Base-by-base conservation (phyloP, 2,797 vertebrate genomes). In the Pangasius mekongensis region DNA sequence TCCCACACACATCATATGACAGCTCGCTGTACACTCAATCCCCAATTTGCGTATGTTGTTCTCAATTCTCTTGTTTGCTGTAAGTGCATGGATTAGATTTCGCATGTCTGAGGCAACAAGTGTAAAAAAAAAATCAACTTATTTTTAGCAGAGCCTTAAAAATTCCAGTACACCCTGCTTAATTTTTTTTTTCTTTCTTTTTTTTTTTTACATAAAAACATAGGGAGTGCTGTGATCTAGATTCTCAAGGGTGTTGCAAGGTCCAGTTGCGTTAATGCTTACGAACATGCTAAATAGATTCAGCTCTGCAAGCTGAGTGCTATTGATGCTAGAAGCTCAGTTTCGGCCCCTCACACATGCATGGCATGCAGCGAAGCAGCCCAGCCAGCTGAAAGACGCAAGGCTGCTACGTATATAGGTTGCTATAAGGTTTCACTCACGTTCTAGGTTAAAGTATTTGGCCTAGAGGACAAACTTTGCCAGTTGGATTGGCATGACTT, bases 391-490 rank as follows among this genome's bases (percentile, higher is more conserved):
- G 78, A 89, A 71, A 69, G 39, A 64, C 18, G 69, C 81, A 64
- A 89, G 85, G 49, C 62, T 69, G 71, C 62, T 47, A 76, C 81
- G 60, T 78, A 90, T 91, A 87, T 91, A 90, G 87, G 27, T 36
- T 66, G 73, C 58, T 84, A 74, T 92, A 84, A 87, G 47, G 74
- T 92, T 92, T 84, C 89, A 91, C 87, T 89, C 90, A 89, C 87
- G 60, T 86, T 87, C 85, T 89, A 89, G 64, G 36, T 18, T 87
- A 30, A 86, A 89, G 66, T 69, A 36, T 67, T 47, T 27, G 83
- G n/a, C 18, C 20, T 81, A 22, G 60, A 67, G 85, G 76, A 80
- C 76, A 67, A 54, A 81, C 33, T 30, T 78, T 52, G 71, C 24
- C 56, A 47, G 73, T 5, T 80, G 84, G 43, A 36, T 67, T 6